A percentile compares a stretch with the other conserved stretches of the same genome.
phyloP scores from a whole-genome alignment of 2,888 invertebrate species.

The Drosophila mettleri region DNA sequence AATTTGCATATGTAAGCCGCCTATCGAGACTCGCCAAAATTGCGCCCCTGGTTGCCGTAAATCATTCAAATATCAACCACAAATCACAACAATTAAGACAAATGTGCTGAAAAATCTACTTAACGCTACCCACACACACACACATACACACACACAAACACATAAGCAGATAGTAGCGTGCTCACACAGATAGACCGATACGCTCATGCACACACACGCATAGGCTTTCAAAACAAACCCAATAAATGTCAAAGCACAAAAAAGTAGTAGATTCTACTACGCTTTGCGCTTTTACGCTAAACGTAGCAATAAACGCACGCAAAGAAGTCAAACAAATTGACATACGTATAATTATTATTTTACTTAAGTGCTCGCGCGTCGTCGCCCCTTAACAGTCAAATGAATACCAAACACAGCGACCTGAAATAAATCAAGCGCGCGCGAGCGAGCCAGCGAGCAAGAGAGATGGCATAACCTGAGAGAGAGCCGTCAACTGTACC shows the following conservation, averaged over 20 bases:
- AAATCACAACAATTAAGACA: constrained; percentile 79
- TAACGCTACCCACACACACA: constrained; percentile 64
- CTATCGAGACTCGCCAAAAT: constrained; percentile 44
- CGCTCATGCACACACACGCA: constrained; percentile 18
- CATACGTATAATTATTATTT: constrained; percentile 83
- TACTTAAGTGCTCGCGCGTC: constrained; percentile 82
- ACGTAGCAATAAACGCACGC: constrained; percentile 65
- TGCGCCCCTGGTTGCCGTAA: constrained; percentile 66
- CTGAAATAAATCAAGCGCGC: constrained; percentile 82
- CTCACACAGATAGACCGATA: constrained; percentile 2
- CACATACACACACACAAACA: constrained; percentile 18
- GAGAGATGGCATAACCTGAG: constrained; percentile 39
- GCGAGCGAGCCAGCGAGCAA: constrained; percentile 14
- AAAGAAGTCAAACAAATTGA: constrained; percentile 83
- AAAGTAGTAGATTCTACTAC: constrained; percentile 63
- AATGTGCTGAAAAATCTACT: constrained; percentile 80
- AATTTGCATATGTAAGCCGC: constrained; percentile 56
- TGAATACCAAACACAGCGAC: constrained; percentile 83
- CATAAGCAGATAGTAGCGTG: constrained; percentile 5
- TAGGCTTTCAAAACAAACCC: constrained; percentile 81
- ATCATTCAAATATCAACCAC: constrained; percentile 82
- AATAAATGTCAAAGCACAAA: constrained; percentile 74
- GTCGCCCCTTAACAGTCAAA: constrained; percentile 82
- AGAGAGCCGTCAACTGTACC: constrained; percentile 72
- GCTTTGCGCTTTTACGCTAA: constrained; percentile 41